A percentile compares a stretch with the other conserved stretches of the same genome.
Evolutionary conservation across 2,113 vertebrate genomes (phyloP).

Genomic region (Embiotoca jacksoni): DNA sequence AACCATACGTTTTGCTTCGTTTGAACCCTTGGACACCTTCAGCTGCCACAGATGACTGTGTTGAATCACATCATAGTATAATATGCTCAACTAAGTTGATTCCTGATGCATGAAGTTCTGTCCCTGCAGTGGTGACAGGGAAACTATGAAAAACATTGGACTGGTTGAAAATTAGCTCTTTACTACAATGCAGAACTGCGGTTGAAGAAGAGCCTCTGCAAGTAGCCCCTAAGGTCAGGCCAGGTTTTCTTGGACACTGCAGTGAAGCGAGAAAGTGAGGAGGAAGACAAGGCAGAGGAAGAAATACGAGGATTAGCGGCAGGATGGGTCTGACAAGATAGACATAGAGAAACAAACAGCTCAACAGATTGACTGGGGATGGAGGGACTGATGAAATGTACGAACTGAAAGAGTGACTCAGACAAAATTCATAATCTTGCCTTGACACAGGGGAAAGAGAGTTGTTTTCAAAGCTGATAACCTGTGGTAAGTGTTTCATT

Average conservation of each 20-base stretch:
- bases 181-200: conserved; percentile 34
- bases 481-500: conserved; percentile 30
- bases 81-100: conserved; percentile 31
- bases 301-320: conserved; percentile 50
- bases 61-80: conserved; percentile 17
- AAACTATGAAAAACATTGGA: conserved; percentile 56
- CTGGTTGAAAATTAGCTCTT: conserved; percentile 45
- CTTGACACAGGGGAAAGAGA: not conserved
- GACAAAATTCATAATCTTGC: conserved; percentile 58
- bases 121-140: conserved; percentile 21
- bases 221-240: conserved; percentile 13
- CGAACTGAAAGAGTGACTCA: conserved; percentile 43
- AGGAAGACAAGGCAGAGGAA: conserved; percentile 11
- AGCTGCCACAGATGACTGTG: not conserved
- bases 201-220: conserved; percentile 20
- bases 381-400: conserved; percentile 53
- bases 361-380: conserved; percentile 72
- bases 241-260: conserved; percentile 32
- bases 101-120: conserved; percentile 45
- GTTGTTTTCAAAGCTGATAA: conserved; percentile 51
- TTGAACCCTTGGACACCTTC: too few relatives aligned
- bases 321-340: conserved; percentile 55
- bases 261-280: not conserved
- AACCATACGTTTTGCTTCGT: too few relatives aligned
- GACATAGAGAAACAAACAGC: conserved; percentile 67